phyloP scores from a whole-genome alignment of 2,888 invertebrate species.

The Empis stercorea region DNA sequence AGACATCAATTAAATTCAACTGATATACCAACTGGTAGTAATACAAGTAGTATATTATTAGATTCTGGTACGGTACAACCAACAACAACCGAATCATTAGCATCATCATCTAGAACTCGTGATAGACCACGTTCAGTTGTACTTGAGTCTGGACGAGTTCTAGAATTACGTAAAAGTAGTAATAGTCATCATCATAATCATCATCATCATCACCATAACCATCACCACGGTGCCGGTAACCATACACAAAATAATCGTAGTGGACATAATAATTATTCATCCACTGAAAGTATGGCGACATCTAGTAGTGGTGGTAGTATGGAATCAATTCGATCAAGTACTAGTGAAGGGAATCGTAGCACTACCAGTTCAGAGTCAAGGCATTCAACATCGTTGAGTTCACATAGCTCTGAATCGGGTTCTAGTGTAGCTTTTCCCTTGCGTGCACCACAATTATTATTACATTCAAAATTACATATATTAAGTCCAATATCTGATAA shows the following conservation, averaged over 20 bases:
- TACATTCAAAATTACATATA: conserved; percentile 70
- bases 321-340: conserved; percentile 76
- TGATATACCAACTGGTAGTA: conserved; percentile 37
- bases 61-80: conserved; percentile 12
- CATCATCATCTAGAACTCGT: conserved; percentile 42
- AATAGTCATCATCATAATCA: conserved; percentile 26
- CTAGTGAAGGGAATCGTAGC: conserved; percentile 76
- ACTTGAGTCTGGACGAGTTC: conserved; percentile 53
- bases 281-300: conserved; percentile 78
- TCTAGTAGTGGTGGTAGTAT: conserved; percentile 79
- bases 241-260: conserved; percentile 17
- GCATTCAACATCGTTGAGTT: conserved; percentile 71
- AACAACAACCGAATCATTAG: background rate
- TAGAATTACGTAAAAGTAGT: conserved; percentile 56
- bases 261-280: conserved; percentile 36
- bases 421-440: conserved; percentile 46
- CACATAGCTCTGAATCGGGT: conserved; percentile 69
- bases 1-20: conserved; percentile 27
- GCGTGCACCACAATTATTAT: conserved; percentile 54
- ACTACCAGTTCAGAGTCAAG: conserved; percentile 75
- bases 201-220: conserved; percentile 25
- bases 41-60: conserved; percentile 39
- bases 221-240: conserved; percentile 40
- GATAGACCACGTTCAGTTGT: conserved; percentile 49
- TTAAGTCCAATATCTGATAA: conserved; percentile 82